These are phyloP conservation scores for Menidia menidia DNA, from an alignment of 2,797 vertebrate genomes.

Conservation along the genomic window DNA sequence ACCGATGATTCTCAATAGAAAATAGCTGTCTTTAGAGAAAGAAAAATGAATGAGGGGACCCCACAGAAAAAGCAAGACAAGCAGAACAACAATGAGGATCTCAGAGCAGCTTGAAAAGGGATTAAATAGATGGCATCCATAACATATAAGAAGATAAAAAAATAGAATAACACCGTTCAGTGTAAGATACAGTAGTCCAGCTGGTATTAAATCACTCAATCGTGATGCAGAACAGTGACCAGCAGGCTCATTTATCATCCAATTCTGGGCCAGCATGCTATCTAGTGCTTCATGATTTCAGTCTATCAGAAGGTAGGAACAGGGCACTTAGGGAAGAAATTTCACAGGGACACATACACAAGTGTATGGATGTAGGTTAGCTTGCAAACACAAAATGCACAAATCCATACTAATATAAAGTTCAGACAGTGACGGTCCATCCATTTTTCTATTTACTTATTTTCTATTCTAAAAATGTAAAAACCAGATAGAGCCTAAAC, in stretches of 20 bases:
- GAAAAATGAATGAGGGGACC: too few relatives aligned
- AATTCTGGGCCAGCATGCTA: slow-evolving; percentile 31
- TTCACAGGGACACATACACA: background rate
- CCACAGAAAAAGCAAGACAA: too few relatives aligned
- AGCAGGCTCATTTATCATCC: slow-evolving; percentile 42
- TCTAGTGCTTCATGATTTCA: slow-evolving; percentile 38
- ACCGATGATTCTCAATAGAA: too few relatives aligned
- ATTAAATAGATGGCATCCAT: too few relatives aligned
- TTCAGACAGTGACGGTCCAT: background rate
- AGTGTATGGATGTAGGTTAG: background rate
- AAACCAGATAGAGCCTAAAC: background rate
- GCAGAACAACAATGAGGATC: too few relatives aligned
- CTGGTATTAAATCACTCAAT: slow-evolving; percentile 42
- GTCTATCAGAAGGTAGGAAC: slow-evolving; percentile 5
- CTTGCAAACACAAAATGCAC: slow-evolving; percentile 3
- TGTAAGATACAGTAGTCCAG: slow-evolving; percentile 15
- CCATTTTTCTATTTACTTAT: background rate
- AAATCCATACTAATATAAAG: background rate
- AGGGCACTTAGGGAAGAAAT: background rate
- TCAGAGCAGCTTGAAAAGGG: too few relatives aligned
- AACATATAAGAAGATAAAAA: too few relatives aligned
- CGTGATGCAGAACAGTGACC: slow-evolving; percentile 31
- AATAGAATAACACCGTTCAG: slow-evolving; percentile 7
- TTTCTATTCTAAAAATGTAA: background rate
- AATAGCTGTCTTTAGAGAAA: too few relatives aligned